A percentile compares a stretch with the other conserved stretches of the same genome.
Evolutionary conservation across 2,888 invertebrate species (phyloP).

Genomic region (Diaprepes abbreviatus): DNA sequence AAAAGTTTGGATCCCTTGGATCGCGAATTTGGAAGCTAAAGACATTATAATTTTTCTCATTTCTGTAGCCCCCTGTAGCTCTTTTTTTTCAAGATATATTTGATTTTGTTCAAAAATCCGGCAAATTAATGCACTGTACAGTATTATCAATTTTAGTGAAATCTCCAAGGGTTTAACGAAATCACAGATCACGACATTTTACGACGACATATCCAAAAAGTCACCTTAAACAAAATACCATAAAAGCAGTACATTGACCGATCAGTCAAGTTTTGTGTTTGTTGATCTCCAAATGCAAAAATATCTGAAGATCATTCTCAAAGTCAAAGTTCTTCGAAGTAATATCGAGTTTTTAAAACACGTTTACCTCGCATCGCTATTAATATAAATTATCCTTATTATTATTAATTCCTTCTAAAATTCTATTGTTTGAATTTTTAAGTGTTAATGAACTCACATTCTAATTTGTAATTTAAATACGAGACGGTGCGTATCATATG

Average conservation of each 20-base stretch:
- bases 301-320: neutral
- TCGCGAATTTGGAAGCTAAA: too few relatives aligned
- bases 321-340: slow-evolving; percentile 16
- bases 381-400: neutral
- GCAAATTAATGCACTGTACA: too few relatives aligned
- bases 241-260: neutral
- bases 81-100: too few relatives aligned
- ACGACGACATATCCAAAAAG: too few relatives aligned
- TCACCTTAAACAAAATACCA: neutral
- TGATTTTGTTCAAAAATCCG: too few relatives aligned
- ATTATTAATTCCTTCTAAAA: neutral
- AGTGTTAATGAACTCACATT: neutral
- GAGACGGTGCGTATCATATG: neutral
- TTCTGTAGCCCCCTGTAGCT: too few relatives aligned
- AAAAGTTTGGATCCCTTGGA: too few relatives aligned
- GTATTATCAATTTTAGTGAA: too few relatives aligned
- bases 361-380: slow-evolving; percentile 1
- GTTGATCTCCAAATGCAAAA: neutral
- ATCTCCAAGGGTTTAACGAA: too few relatives aligned
- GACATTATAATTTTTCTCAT: too few relatives aligned
- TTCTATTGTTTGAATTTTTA: neutral
- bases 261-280: neutral
- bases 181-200: too few relatives aligned
- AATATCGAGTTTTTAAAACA: slow-evolving; percentile 3
- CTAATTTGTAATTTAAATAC: neutral